Evolutionary conservation across 2,113 vertebrate species (phyloP), one percentile per base, ranked within the genome.

Genomic region (Psophia crepitans): DNA sequence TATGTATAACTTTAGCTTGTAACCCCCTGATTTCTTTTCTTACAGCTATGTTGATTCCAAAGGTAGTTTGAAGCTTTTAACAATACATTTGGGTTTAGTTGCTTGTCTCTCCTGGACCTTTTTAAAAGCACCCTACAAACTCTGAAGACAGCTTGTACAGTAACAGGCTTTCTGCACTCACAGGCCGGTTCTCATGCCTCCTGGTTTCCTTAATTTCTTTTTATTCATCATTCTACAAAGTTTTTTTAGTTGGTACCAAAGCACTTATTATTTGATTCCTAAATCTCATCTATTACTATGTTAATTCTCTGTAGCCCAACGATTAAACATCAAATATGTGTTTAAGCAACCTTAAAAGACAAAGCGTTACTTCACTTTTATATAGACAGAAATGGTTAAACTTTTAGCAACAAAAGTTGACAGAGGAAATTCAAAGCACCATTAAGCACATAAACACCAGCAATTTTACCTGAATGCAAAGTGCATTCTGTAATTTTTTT

Each of bases 401-500:
- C 16, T 91, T 96, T 61, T 54, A 80, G 21, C n/a, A 88, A 70
- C 16, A 91, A 60, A 91, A 96, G 85, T 30, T 87, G 69, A 54
- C 56, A 92, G 60, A 66, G 48, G 32, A 94, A 95, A 83, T 87
- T 81, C 53, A 70, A 85, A 91, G 75, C 17, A 22, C 46, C 46
- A 49, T 88, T 88, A 88, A 83, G 23, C 33, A 86, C 33, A 65
- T 63, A 94, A 97, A 70, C 63, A 85, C 91, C 63, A 93, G 39
- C 33, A n/a, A 80, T 85, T 95, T 93, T 93, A 53, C 66, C 44
- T 77, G 74, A 84, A 93, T 77, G 23, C 8, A 84, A 85, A 93
- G 91, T 43, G 14, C 10, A 37, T 89, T 87, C n/a, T 48, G 12
- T 46, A 56, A 10, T 71, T 79, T 92, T 90, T 48, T 24, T 8